Conservation (phyloP, 2,797 vertebrate species). For the Prunella strophiata region DNA sequence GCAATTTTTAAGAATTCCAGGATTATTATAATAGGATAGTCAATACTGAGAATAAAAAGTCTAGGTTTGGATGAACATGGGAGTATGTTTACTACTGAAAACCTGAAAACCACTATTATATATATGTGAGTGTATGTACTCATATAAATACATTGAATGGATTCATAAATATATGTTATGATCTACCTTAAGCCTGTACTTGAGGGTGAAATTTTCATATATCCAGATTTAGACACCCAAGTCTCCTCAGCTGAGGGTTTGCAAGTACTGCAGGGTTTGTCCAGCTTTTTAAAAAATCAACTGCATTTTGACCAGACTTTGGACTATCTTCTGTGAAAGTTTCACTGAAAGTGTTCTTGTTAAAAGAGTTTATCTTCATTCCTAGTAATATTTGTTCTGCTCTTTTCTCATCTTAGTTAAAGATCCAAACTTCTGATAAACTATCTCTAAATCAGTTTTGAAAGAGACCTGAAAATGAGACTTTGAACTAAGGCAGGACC, state of each 20-base stretch:
- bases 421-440: background rate
- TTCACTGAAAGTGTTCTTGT: background rate
- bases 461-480: background rate
- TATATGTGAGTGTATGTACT: background rate
- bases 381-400: background rate
- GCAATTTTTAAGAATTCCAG: background rate
- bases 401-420: background rate
- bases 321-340: background rate
- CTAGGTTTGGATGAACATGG: background rate
- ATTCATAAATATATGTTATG: background rate
- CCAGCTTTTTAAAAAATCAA: background rate
- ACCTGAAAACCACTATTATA: background rate
- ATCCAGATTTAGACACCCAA: background rate
- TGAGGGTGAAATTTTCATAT: background rate
- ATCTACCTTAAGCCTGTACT: background rate
- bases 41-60: background rate
- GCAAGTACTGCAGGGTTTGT: background rate
- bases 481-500: background rate
- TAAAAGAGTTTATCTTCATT: background rate
- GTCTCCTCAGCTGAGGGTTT: background rate
- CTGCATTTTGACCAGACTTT: background rate
- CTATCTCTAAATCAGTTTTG: background rate
- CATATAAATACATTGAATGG: background rate
- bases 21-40: accelerated
- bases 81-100: background rate